These are phyloP conservation scores for Aphidoletes aphidimyza DNA, from an alignment of 2,888 invertebrate species.

Conservation along the genomic window DNA sequence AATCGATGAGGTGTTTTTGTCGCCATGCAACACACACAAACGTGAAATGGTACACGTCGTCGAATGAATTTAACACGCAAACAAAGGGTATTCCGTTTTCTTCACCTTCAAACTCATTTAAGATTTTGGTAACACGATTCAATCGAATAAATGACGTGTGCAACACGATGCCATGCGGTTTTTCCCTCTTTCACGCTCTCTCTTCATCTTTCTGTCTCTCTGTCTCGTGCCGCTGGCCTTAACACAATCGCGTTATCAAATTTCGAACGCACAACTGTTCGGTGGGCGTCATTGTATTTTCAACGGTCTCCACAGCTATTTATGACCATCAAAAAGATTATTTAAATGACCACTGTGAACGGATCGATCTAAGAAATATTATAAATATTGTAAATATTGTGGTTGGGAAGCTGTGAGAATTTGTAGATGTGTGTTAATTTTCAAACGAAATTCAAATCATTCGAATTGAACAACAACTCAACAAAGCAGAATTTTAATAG, in stretches of 20 bases:
- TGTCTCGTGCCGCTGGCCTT: too few species aligned
- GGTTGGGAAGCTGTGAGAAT: too few species aligned
- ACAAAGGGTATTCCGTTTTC: neutral
- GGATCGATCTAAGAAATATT: neutral
- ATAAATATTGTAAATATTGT: too few species aligned
- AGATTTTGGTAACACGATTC: neutral
- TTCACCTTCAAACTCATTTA: too few species aligned
- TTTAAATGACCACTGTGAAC: neutral
- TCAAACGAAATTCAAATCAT: too few species aligned
- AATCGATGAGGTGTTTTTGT: too few species aligned
- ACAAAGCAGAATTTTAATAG: neutral
- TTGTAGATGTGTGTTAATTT: too few species aligned
- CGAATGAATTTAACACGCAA: neutral
- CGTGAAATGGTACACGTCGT: neutral
- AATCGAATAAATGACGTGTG: neutral
- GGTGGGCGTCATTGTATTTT: neutral
- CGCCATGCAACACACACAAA: too few species aligned
- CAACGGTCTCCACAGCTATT: constrained; percentile 40
- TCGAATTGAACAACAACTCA: neutral
- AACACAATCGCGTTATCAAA: too few species aligned
- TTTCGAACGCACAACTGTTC: neutral
- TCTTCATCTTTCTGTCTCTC: too few species aligned
- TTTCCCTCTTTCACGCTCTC: too few species aligned
- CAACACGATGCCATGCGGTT: constrained; percentile 14
- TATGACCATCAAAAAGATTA: constrained; percentile 21